phyloP scores from a whole-genome alignment of 2,888 invertebrate species.

The Octodonta nipae region DNA sequence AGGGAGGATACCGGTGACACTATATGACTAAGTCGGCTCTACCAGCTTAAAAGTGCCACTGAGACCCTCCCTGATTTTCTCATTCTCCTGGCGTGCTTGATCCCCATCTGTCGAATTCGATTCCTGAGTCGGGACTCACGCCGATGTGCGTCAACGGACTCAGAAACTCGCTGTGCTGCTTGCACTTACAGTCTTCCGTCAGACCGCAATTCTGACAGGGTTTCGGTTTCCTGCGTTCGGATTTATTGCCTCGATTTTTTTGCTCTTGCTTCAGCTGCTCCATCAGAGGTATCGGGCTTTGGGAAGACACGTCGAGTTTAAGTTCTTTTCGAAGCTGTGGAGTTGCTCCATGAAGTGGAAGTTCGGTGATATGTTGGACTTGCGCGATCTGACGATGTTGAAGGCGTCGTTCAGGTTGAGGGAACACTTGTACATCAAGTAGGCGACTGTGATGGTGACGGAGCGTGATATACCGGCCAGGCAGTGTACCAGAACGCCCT shows the following conservation, averaged over 20 bases:
- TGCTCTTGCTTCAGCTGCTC: slow-evolving; percentile 24
- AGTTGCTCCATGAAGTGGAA: slow-evolving; percentile 97
- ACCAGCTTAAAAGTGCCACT: slow-evolving; percentile 37
- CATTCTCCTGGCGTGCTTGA: slow-evolving; percentile 31
- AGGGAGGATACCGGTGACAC: no score
- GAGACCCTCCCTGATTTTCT: slow-evolving; percentile 34
- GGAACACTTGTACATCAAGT: slow-evolving; percentile 84
- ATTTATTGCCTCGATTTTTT: slow-evolving; percentile 17
- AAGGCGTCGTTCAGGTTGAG: slow-evolving; percentile 89
- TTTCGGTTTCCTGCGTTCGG: slow-evolving; percentile 8
- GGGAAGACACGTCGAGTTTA: slow-evolving; percentile 34
- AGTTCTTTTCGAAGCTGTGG: slow-evolving; percentile 79
- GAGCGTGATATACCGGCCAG: slow-evolving; percentile 92
- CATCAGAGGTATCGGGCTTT: slow-evolving; percentile 24
- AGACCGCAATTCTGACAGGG: slow-evolving; percentile 35
- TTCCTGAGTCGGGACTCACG: slow-evolving; percentile 79
- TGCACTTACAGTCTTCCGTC: slow-evolving; percentile 30
- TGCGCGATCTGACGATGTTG: slow-evolving; percentile 81
- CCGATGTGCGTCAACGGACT: slow-evolving; percentile 49
- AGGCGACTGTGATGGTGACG: slow-evolving; percentile 91
- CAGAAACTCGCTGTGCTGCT: slow-evolving; percentile 42
- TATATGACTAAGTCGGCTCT: no score
- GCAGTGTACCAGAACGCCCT: slow-evolving; percentile 91
- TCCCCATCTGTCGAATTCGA: slow-evolving; percentile 79
- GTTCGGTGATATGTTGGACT: slow-evolving; percentile 92